phyloP scores from a whole-genome alignment of 2,888 invertebrate species.

The Cylindroiulus punctatus region DNA sequence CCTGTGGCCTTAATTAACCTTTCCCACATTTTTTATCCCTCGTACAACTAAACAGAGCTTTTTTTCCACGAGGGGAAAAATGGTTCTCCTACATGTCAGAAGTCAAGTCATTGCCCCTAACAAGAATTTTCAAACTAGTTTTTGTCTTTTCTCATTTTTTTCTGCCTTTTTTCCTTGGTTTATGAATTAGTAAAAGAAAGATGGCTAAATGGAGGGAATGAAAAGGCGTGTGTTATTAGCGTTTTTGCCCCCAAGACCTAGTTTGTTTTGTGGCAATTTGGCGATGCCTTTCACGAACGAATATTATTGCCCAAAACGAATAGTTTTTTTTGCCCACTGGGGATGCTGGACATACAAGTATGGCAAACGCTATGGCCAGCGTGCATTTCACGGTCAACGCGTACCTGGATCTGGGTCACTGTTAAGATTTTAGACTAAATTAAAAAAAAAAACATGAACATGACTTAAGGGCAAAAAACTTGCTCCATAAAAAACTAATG shows the following conservation, averaged over 20 bases:
- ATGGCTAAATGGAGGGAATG: constrained; percentile 2
- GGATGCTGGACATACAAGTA: no score
- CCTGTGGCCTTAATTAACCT: constrained; percentile 32
- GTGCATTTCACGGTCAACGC: not conserved
- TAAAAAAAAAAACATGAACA: not conserved
- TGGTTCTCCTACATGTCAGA: constrained; percentile 32
- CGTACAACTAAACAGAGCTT: constrained; percentile 32
- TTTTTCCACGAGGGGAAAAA: not conserved
- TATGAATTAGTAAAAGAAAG: constrained; percentile 20
- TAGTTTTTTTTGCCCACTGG: not conserved
- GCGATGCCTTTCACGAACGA: constrained; percentile 24
- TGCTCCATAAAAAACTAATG: no score
- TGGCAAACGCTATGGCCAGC: not conserved
- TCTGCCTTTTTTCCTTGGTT: not conserved
- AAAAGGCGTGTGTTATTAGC: constrained; percentile 26
- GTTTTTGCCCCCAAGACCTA: constrained; percentile 8
- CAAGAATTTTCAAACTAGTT: constrained; percentile 27
- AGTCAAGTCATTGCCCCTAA: constrained; percentile 32
- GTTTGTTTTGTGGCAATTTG: not conserved
- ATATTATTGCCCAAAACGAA: constrained; percentile 9
- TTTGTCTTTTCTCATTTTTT: not conserved
- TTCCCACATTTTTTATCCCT: constrained; percentile 15
- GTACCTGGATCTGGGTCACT: not conserved
- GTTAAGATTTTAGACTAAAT: not conserved
- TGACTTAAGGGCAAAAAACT: no score